phyloP scores from a whole-genome alignment of 53 echinoderm and acorn worm species.

The Holothuria leucospilota region DNA sequence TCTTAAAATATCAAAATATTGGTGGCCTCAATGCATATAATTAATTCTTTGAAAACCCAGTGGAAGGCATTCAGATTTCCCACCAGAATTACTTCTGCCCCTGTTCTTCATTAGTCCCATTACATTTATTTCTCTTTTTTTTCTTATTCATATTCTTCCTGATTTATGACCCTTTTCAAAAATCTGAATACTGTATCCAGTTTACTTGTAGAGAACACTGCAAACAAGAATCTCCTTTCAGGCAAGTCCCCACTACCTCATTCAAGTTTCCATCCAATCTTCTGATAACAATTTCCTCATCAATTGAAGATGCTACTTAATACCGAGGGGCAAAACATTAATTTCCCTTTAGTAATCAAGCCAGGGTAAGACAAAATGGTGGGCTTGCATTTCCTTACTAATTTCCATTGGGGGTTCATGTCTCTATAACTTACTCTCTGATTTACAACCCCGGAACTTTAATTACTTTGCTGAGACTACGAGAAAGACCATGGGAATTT shows the following conservation, averaged over 20 bases:
- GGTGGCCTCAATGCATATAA: no score
- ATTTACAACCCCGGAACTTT: constrained; percentile 31
- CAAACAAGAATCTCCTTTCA: no score
- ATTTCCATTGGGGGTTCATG: constrained; percentile 38
- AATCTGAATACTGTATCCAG: no score
- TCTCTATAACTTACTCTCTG: constrained; percentile 40
- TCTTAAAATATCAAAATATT: no score
- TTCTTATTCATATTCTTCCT: no score
- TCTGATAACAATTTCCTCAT: constrained; percentile 25
- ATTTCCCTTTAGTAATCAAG: constrained; percentile 45
- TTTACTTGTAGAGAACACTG: no score
- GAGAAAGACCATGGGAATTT: constrained; percentile 17
- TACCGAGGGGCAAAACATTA: constrained; percentile 43
- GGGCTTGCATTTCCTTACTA: constrained; percentile 14
- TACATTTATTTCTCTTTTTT: no score
- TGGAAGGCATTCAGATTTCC: no score
- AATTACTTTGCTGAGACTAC: neutral
- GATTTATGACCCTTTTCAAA: no score
- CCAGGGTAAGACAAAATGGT: constrained; percentile 33
- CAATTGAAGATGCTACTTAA: constrained; percentile 10
- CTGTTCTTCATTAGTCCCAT: no score
- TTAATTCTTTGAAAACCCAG: no score
- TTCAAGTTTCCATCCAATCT: constrained; percentile 40
- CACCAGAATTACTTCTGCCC: no score
- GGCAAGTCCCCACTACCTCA: neutral